Percentiles rank a stretch among this genome's conserved stretches.
These are phyloP conservation scores for Bombycilla garrulus DNA, from an alignment of 2,113 vertebrate species.

Conservation along the genomic window DNA sequence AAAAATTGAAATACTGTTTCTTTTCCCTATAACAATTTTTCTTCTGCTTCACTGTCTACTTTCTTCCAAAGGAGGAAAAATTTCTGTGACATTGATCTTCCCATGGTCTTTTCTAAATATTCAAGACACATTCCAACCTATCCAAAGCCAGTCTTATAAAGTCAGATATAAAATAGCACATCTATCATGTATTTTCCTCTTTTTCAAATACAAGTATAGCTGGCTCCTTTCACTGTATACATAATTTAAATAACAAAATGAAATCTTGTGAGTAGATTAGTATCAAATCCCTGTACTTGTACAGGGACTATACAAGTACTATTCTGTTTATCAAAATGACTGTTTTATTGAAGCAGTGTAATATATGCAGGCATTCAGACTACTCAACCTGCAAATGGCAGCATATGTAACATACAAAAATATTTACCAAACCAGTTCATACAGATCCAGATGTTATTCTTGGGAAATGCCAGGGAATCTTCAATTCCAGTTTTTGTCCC, in stretches of 20 bases:
- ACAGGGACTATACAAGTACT: neutral
- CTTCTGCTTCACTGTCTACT: neutral
- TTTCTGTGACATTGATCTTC: neutral
- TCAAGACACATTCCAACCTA: neutral
- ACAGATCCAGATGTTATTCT: conserved; percentile 13
- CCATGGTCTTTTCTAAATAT: neutral
- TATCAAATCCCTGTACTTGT: neutral
- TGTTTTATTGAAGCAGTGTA: neutral
- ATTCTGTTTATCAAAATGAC: neutral
- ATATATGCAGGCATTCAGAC: neutral
- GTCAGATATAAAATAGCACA: neutral
- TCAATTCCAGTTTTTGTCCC: neutral
- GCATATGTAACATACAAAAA: neutral
- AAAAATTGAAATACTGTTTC: neutral
- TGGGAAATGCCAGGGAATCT: conserved; percentile 22
- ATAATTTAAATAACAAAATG: neutral
- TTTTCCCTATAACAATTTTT: neutral
- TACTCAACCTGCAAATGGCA: neutral
- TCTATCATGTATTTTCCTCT: neutral
- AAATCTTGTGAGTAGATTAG: neutral
- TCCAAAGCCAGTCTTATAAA: neutral
- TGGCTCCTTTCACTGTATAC: neutral
- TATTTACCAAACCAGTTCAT: conserved; percentile 36
- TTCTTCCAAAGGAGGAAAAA: neutral
- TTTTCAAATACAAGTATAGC: neutral